Percentiles rank a stretch among this genome's conserved stretches.
These are phyloP conservation scores for Scaeva pyrastri DNA, from an alignment of 2,888 invertebrate species.

Conservation along the genomic window DNA sequence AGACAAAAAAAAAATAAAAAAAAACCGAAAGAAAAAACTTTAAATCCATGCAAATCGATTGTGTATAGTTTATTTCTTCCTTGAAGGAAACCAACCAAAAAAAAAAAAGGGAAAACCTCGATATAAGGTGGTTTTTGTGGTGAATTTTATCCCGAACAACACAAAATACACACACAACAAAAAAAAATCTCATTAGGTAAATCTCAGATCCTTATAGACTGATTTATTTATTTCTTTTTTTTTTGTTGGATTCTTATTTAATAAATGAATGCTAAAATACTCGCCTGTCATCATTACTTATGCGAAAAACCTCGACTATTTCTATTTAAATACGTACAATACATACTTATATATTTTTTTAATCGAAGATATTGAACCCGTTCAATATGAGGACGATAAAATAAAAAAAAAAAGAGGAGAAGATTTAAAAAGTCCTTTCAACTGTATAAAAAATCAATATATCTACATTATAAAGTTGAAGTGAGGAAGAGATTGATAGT, in stretches of 20 bases:
- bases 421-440: slow-evolving; percentile 17
- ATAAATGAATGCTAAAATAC: slow-evolving; percentile 31
- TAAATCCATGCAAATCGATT: slow-evolving; percentile 75
- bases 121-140: slow-evolving; percentile 47
- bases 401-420: neutral
- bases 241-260: neutral
- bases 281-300: slow-evolving; percentile 43
- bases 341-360: slow-evolving; percentile 3
- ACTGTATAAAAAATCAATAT: slow-evolving; percentile 28
- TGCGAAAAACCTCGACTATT: slow-evolving; percentile 7
- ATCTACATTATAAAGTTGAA: slow-evolving; percentile 20
- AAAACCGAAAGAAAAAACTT: too few relatives aligned
- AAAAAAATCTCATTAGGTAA: slow-evolving; percentile 59
- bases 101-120: slow-evolving; percentile 12
- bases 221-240: slow-evolving; percentile 31
- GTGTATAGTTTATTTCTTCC: slow-evolving; percentile 55
- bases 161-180: too few relatives aligned
- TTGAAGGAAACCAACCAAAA: too few relatives aligned
- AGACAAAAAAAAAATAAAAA: neutral
- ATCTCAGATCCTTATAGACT: slow-evolving; percentile 30
- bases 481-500: slow-evolving; percentile 58
- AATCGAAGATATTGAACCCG: slow-evolving; percentile 56
- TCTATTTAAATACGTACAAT: slow-evolving; percentile 38
- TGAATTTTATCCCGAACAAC: slow-evolving; percentile 10
- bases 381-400: neutral